Evolutionary conservation across 1,140 invertebrate genomes (phyloP), one percentile per base, ranked within the genome.

Genomic region (Drosophila repleta): DNA sequence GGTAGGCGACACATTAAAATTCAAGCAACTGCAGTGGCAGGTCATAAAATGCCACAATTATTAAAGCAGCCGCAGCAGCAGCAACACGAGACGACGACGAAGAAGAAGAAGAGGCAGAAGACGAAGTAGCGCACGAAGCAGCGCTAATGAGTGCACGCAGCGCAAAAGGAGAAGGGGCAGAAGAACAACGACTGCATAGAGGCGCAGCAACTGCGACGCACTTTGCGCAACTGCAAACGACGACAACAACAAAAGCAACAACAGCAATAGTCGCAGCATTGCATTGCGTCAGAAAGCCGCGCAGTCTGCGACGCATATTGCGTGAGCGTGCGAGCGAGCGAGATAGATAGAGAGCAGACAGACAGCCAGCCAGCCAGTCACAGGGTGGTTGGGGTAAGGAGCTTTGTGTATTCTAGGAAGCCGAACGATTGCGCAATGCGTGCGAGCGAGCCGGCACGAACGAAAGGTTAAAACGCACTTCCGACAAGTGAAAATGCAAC

Each of bases 401-500:
- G 72, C 66, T 70, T 64, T 53, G 58, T 49, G 32, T 58, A 83
- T 84, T 84, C 80, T 83, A 65, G 52, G 80, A 75, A 81, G 79
- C 58, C 39, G 24, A 72, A 69, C 66, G 67, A 88, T 87, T 87
- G 83, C 82, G 82, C 75, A 87, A 88, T 21, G 51, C 20, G 66
- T 4, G 53, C 13, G 43, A 46, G 21, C 35, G 43, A 32, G 52
- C 41, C 15, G 24, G 65, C 48, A 51, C 35, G 20, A 35, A 1
- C 26, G 43, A n/a, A 63, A 45, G 52, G 29, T 56, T 56, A 56
- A 67, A 66, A 67, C 58, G 70, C 77, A 87, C 83, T 87, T 87
- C 82, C 82, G 83, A 88, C 82, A 82, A 77, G 82, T 74, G 52
- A 81, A 87, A 85, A 87, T 87, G 81, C 81, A 84, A 55, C 71